These are phyloP conservation scores for Trachops cirrhosus DNA, from an alignment of 2,797 vertebrate species.

Conservation along the genomic window DNA sequence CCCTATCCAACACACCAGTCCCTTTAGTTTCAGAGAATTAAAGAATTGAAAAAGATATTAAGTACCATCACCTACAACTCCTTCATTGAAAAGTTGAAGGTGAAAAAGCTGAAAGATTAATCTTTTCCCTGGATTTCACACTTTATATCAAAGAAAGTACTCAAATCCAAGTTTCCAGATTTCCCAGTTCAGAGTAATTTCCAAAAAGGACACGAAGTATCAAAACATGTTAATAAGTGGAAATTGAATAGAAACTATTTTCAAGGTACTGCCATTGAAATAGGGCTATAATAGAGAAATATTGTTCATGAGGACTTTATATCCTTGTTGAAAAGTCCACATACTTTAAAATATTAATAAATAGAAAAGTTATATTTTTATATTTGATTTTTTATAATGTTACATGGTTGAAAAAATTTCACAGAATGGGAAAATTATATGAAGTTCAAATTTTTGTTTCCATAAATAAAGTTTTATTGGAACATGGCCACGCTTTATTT, in stretches of 20 bases:
- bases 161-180: neutral
- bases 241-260: neutral
- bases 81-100: conserved; percentile 15
- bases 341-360: neutral
- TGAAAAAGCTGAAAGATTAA: neutral
- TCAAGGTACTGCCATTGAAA: neutral
- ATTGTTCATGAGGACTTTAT: neutral
- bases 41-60: neutral
- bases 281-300: neutral
- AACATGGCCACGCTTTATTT: neutral
- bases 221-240: neutral
- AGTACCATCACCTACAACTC: neutral
- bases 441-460: neutral
- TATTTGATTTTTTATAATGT: neutral
- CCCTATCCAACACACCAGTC: neutral
- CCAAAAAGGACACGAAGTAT: neutral
- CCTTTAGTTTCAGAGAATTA: neutral
- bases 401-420: neutral
- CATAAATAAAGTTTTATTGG: neutral
- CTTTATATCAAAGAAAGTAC: neutral
- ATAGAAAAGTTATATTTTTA: neutral
- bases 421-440: neutral
- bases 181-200: neutral
- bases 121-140: neutral
- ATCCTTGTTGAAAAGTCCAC: neutral